A percentile compares a stretch with the other conserved stretches of the same genome.
Conservation (phyloP, 2,888 invertebrate species). For the Caenorhabditis sp. region DNA sequence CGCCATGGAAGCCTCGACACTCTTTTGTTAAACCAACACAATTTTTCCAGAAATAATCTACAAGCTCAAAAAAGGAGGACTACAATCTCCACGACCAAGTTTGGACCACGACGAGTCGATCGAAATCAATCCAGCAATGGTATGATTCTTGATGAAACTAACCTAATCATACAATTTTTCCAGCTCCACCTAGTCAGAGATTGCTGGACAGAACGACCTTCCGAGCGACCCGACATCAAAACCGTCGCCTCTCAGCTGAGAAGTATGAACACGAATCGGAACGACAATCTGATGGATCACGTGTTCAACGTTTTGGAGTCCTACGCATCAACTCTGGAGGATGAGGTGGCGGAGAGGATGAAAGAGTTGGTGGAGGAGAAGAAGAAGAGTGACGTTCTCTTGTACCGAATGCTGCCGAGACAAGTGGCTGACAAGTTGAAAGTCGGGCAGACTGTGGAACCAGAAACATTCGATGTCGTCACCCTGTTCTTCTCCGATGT, state of each 20-base stretch:
- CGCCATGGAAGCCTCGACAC: no score
- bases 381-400: conserved; percentile 77
- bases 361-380: conserved; percentile 79
- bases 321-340: conserved; percentile 75
- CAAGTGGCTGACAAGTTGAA: conserved; percentile 81
- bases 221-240: conserved; percentile 57
- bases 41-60: conserved; percentile 76
- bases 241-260: conserved; percentile 50
- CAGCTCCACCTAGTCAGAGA: conserved; percentile 58
- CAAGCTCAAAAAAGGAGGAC: conserved; percentile 78
- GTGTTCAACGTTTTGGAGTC: conserved; percentile 80
- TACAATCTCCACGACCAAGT: conserved; percentile 73
- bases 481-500: conserved; percentile 80
- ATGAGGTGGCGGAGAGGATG: conserved; percentile 76
- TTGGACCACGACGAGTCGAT: conserved; percentile 62
- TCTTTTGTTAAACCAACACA: no score
- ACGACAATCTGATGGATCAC: conserved; percentile 81
- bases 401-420: conserved; percentile 79
- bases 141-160: background rate
- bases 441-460: conserved; percentile 77
- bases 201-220: conserved; percentile 64
- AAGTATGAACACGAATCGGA: conserved; percentile 73
- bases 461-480: conserved; percentile 76
- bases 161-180: background rate
- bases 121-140: conserved; percentile 67